A percentile compares a stretch with the other conserved stretches of the same genome.
Evolutionary conservation across 2,888 invertebrate genomes (phyloP).

Genomic region (Pheosia tremula): DNA sequence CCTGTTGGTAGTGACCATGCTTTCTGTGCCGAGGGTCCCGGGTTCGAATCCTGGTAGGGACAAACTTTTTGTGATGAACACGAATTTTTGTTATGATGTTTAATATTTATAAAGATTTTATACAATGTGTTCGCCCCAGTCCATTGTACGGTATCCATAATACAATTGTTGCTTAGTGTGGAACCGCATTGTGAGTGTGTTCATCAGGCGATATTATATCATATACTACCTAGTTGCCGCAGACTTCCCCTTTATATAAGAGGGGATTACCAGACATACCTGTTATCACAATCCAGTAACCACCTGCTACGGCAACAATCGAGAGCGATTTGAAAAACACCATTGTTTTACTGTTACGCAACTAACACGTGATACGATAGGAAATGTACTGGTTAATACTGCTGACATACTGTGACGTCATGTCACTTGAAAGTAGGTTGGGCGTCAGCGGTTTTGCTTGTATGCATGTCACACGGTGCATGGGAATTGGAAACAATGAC

Average conservation of each 20-base stretch:
- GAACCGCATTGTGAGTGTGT: no score
- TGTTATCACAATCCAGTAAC: constrained; percentile 5
- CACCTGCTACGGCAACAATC: constrained; percentile 5
- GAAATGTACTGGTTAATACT: constrained; percentile 7
- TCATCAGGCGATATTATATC: not conserved
- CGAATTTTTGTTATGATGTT: no score
- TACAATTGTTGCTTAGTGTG: no score
- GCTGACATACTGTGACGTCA: not conserved
- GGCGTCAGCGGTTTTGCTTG: constrained; percentile 1
- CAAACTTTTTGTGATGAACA: no score
- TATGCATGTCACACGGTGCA: not conserved
- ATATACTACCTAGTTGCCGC: not conserved
- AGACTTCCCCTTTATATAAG: not conserved
- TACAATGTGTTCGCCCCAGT: no score
- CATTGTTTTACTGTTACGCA: constrained; percentile 7
- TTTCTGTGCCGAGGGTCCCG: no score
- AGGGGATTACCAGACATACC: constrained; percentile 1
- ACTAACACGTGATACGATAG: constrained; percentile 8
- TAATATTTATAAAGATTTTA: no score
- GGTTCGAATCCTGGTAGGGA: no score
- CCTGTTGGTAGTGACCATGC: no score
- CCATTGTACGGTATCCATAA: no score
- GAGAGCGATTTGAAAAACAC: constrained; percentile 7
- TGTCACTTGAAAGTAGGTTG: constrained; percentile 4
- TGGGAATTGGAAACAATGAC: no score